phyloP scores from a whole-genome alignment of 2,888 invertebrate species.

The Ophioninae sp. region DNA sequence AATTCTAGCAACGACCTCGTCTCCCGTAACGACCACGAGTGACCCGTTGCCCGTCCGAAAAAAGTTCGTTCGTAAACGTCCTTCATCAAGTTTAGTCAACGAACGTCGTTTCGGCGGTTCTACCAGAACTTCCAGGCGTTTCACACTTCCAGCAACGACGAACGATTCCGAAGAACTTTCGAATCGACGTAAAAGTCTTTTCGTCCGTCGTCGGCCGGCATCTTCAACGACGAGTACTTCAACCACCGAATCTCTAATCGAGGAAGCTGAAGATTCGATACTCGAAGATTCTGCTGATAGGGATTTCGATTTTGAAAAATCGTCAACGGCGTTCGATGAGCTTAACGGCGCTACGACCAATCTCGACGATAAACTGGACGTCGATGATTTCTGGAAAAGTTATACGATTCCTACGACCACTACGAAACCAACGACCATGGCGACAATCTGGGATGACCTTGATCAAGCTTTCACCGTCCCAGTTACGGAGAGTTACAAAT shows the following conservation, averaged over 20 bases:
- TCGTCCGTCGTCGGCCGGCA: constrained; percentile 71
- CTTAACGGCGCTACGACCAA: constrained; percentile 1
- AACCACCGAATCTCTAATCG: constrained; percentile 35
- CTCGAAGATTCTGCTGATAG: constrained; percentile 4
- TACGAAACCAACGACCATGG: constrained; percentile 45
- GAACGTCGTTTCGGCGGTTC: constrained; percentile 40
- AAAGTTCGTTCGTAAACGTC: constrained; percentile 72
- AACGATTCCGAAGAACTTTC: constrained; percentile 53
- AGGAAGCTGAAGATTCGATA: constrained; percentile 17
- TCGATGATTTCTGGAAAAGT: constrained; percentile 70
- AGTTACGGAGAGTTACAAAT: not conserved
- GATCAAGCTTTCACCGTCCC: constrained; percentile 21
- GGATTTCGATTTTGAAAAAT: constrained; percentile 24
- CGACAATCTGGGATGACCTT: constrained; percentile 15
- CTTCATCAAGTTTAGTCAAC: constrained; percentile 38
- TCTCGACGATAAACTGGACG: not conserved
- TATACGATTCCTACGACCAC: constrained; percentile 55
- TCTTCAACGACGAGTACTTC: constrained; percentile 63
- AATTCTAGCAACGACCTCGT: constrained; percentile 38
- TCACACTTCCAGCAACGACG: not conserved
- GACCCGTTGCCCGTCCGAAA: constrained; percentile 67
- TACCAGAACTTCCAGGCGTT: constrained; percentile 39
- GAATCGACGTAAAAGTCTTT: constrained; percentile 71
- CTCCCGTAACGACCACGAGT: constrained; percentile 26
- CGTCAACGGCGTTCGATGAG: constrained; percentile 10